Base-by-base conservation (phyloP, 2,797 vertebrate genomes). In the Centropyge bicolor region DNA sequence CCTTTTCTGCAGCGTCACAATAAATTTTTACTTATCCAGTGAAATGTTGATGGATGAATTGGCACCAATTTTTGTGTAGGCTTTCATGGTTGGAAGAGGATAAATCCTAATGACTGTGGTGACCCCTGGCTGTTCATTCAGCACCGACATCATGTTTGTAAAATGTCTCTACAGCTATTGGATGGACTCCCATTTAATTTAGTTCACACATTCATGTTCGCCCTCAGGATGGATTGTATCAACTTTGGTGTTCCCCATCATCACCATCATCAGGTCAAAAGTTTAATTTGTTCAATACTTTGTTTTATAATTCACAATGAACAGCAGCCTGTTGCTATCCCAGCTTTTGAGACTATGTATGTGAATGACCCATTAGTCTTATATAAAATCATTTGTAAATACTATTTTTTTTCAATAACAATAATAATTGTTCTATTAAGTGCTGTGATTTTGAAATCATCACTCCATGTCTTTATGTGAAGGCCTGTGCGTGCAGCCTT, bases 401-500 rank as follows among this genome's bases (percentile, higher is more conserved):
- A 12, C 19, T 51, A 55, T 27, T 16, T 8, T 43, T 16, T 6
- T 40, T 40, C 3, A 22, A 16, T 49, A 24, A 55, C 19, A 31
- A 31, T 31, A 31, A 24, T 64, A 6, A 38, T 20, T 41, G 16
- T 69, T 24, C 5, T 12, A 12, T 36, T 65, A 49, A 55, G 61
- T 68, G 52, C 60, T 72, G 41, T 49, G 24, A 54, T 62, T 55
- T 60, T 77, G 31, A 54, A 27, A 59, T 17, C 19, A 31, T 60
- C 51, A 66, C 40, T 22, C 61, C 17, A 22, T 60, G 19, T 38
- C 36, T 70, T 31, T 2, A 63, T 24, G 48, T 35, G 54, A 55
- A 68, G 24, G 79, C 55, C 67, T 35, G 9, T 67, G 63, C 46
- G 9, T 67, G 63, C 46, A 61, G 75, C 55, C 75, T 81, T 45